Evolutionary conservation across 2,113 vertebrate genomes (phyloP).

Genomic region (Salvelinus namaycush): DNA sequence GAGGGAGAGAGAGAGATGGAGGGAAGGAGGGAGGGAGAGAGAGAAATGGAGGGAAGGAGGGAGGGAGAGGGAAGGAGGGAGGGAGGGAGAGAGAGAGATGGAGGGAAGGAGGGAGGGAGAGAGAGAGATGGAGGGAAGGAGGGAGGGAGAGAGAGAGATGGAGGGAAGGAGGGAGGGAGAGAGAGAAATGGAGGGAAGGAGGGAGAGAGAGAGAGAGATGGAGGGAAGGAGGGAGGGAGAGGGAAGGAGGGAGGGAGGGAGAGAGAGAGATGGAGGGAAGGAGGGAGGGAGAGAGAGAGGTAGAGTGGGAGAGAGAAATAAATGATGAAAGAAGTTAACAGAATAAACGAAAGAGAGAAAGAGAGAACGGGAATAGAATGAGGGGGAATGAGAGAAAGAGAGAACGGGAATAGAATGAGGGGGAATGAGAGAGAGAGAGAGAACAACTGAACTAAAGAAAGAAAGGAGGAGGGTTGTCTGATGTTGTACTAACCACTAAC

Average conservation of each 20-base stretch:
- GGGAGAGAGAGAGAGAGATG: neutral
- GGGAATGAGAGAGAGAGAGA: neutral
- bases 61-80: too few relatives aligned
- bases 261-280: neutral
- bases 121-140: too few relatives aligned
- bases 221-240: neutral
- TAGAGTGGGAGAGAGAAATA: neutral
- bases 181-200: neutral
- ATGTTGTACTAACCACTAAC: constrained; percentile 32
- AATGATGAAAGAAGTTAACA: too few relatives aligned
- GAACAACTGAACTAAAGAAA: neutral
- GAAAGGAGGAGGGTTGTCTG: constrained; percentile 16
- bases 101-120: too few relatives aligned
- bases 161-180: neutral
- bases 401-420: neutral
- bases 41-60: too few relatives aligned
- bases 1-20: too few relatives aligned
- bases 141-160: neutral
- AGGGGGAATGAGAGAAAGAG: neutral
- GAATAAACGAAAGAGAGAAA: neutral
- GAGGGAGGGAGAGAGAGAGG: neutral
- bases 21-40: too few relatives aligned
- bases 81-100: too few relatives aligned
- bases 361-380: neutral
- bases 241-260: neutral